phyloP scores from a whole-genome alignment of 2,888 invertebrate species.

The Oeneis ivallda region DNA sequence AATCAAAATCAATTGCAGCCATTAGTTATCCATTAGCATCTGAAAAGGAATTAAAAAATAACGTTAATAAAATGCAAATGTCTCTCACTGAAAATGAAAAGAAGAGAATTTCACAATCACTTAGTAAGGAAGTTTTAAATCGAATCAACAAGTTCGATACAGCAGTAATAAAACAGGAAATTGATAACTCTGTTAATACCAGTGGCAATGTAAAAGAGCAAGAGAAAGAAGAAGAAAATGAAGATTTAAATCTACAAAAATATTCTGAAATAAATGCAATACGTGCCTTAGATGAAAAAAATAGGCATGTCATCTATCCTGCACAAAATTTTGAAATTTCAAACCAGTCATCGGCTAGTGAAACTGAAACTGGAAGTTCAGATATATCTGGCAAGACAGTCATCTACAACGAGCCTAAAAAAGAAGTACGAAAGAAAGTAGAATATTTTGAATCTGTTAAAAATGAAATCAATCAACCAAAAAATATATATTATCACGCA shows the following conservation, averaged over 20 bases:
- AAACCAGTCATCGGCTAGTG: constrained; percentile 81
- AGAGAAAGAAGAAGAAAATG: constrained; percentile 16
- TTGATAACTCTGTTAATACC: not conserved
- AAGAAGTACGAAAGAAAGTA: constrained; percentile 87
- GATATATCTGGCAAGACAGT: constrained; percentile 87
- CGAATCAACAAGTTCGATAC: constrained; percentile 63
- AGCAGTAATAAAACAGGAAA: constrained; percentile 10
- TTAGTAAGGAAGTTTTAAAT: constrained; percentile 87
- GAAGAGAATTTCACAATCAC: constrained; percentile 85
- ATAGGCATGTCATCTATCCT: constrained; percentile 51
- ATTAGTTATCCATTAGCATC: constrained; percentile 70
- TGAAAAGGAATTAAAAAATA: constrained; percentile 74
- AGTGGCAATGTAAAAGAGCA: constrained; percentile 12
- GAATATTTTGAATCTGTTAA: constrained; percentile 90
- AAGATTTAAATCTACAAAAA: constrained; percentile 25
- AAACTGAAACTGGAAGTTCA: constrained; percentile 87
- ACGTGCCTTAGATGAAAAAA: constrained; percentile 79
- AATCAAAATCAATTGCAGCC: constrained; percentile 82
- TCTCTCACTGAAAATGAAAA: constrained; percentile 86
- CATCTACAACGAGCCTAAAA: constrained; percentile 82
- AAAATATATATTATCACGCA: constrained; percentile 78
- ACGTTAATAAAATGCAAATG: constrained; percentile 77
- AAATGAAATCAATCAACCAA: constrained; percentile 71
- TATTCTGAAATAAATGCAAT: constrained; percentile 46
- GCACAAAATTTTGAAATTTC: constrained; percentile 59